These are phyloP conservation scores for Furcula furcula DNA, from an alignment of 2,888 invertebrate species.

Conservation along the genomic window DNA sequence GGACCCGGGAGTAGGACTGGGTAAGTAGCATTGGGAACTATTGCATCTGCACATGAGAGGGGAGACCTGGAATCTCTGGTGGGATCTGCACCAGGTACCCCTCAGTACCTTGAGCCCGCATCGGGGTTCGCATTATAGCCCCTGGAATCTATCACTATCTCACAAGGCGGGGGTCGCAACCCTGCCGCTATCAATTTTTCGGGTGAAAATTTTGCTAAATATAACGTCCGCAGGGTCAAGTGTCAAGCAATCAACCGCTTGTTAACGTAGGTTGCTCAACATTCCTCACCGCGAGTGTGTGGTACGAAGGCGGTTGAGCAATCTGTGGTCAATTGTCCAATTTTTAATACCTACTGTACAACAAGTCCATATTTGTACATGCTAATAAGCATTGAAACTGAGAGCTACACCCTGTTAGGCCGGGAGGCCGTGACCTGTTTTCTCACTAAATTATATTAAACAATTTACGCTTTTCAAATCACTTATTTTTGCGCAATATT, in stretches of 20 bases:
- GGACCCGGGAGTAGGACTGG: too few relatives aligned
- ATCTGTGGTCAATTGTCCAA: conserved; percentile 15
- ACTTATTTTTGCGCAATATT: conserved; percentile 1
- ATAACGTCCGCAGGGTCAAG: neutral
- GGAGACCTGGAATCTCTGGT: too few relatives aligned
- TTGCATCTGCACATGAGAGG: too few relatives aligned
- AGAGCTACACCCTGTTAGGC: neutral
- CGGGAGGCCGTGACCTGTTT: neutral
- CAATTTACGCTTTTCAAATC: neutral
- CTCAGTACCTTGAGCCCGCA: too few relatives aligned
- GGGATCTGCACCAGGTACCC: too few relatives aligned
- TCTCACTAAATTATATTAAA: neutral
- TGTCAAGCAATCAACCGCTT: neutral
- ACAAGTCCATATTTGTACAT: conserved; percentile 19
- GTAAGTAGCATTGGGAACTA: too few relatives aligned
- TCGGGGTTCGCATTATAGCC: too few relatives aligned
- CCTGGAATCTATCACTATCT: too few relatives aligned
- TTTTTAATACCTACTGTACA: conserved; percentile 10
- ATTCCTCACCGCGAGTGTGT: conserved; percentile 6
- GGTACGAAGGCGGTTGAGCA: conserved; percentile 7
- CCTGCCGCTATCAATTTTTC: too few relatives aligned
- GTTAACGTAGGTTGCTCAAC: neutral
- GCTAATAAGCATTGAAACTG: conserved; percentile 20
- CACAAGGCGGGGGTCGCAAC: too few relatives aligned
- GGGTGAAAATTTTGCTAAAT: neutral